Percentiles rank a stretch among this genome's conserved stretches.
Conservation (phyloP, 2,888 invertebrate genomes). For the Aradus depressus region DNA sequence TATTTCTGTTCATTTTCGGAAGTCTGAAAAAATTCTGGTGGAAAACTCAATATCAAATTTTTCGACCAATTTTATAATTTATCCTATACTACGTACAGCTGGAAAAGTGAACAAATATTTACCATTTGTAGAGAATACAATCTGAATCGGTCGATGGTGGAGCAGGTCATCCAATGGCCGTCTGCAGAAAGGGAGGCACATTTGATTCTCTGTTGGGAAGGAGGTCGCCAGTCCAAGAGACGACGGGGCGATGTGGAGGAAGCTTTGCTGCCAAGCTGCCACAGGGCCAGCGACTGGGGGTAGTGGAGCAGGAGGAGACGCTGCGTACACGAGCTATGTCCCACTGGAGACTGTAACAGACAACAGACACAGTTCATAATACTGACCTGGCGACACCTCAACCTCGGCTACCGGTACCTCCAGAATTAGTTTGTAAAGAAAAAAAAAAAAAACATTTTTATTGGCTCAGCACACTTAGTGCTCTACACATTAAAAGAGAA, state of each 20-base stretch:
- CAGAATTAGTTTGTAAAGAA: too few relatives aligned
- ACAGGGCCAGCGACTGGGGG: slow-evolving; percentile 37
- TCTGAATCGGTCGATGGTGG: slow-evolving; percentile 53
- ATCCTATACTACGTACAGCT: too few relatives aligned
- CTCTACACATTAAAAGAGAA: too few relatives aligned
- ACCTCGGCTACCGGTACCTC: not conserved
- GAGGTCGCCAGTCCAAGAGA: slow-evolving; percentile 54
- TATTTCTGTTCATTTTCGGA: too few relatives aligned
- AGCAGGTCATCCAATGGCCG: slow-evolving; percentile 62
- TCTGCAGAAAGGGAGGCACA: slow-evolving; percentile 59
- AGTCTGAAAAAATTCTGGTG: too few relatives aligned
- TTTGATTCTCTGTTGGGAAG: slow-evolving; percentile 52
- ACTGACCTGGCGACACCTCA: not conserved
- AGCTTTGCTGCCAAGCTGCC: slow-evolving; percentile 31
- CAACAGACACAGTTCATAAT: not conserved
- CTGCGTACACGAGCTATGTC: slow-evolving; percentile 30
- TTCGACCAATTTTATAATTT: too few relatives aligned
- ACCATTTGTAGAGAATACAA: slow-evolving; percentile 54
- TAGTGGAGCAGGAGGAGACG: slow-evolving; percentile 37
- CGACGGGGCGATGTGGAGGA: slow-evolving; percentile 44
- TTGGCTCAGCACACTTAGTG: too few relatives aligned
- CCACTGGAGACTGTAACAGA: slow-evolving; percentile 30
- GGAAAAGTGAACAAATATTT: slow-evolving; percentile 20
- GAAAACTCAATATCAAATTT: too few relatives aligned
- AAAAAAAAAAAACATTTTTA: too few relatives aligned